Base-by-base conservation (phyloP, 2,113 vertebrate genomes). In the Ardeotis arabs region DNA sequence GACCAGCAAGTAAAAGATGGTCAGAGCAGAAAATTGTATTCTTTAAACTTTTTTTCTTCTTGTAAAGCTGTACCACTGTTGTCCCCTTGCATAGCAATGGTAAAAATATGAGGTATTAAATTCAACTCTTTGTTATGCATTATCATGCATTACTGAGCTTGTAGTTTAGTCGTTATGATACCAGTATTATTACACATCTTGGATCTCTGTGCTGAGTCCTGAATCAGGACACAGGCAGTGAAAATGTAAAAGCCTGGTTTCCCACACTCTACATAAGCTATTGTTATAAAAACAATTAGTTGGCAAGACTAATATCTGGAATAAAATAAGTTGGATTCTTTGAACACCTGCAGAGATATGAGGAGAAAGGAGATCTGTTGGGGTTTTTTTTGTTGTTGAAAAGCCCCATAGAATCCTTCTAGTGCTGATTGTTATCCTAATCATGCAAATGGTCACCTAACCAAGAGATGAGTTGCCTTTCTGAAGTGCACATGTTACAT, bases 231-330 rank as follows among this genome's bases (percentile, higher is more conserved):
- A 56, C 41, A 87, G 94, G 87, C 82, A 98, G 98, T 96, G 97
- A 98, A 98, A 97, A 79, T 10, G 1, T 78, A 68, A 87, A 81
- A 73, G 62, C 72, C 31, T 6, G 13, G 39, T 97, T 98, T 98
- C 98, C 98, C 98, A 98, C 89, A 97, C 92, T 96, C 96, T 80
- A 83, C 56, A 68, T 79, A 81, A 85, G 44, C 97, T 90, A 98
- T 98, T 98, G 98, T 98, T 98, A 95, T 75, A 85, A 95, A 97
- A 95, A 98, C 98, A 98, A 98, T 98, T 94, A 96, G 91, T 72
- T 97, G 97, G 98, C 98, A 97, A 81, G 88, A 69, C 25, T 83
- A 88, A 87, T 92, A 80, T 87, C 92, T 95, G 90, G 86, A 95
- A 91, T 79, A 95, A 97, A 95, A 92, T 78, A 90, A 77, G 73